These are phyloP conservation scores for Elachura formosa DNA, from an alignment of 2,113 vertebrate genomes.

Conservation along the genomic window DNA sequence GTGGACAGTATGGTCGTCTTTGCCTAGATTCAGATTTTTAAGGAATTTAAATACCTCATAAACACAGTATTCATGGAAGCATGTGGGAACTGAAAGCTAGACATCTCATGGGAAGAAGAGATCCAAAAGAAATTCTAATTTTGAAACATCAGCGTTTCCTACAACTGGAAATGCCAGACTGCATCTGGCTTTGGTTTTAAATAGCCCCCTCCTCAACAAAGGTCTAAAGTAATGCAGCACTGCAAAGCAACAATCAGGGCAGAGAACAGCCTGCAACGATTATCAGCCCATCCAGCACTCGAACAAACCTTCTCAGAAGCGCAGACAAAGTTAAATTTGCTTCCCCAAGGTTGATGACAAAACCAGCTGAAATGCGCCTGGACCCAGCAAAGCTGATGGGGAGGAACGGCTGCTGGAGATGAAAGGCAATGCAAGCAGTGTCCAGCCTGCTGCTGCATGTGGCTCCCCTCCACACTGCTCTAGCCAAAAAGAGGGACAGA, in stretches of 20 bases:
- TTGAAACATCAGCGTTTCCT: not conserved
- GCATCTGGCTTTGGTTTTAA: not conserved
- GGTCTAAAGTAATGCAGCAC: not conserved
- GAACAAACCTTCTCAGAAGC: not conserved
- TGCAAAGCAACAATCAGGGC: not conserved
- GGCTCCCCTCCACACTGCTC: not conserved
- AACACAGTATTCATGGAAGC: not conserved
- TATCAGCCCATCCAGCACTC: not conserved
- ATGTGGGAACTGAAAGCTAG: not conserved
- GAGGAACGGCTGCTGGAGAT: not conserved
- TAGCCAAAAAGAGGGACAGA: not conserved
- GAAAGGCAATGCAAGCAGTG: not conserved
- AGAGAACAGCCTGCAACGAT: not conserved
- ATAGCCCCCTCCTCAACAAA: not conserved
- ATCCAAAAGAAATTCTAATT: not conserved
- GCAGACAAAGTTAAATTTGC: not conserved
- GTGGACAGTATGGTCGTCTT: not conserved
- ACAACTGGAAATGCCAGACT: not conserved
- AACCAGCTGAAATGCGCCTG: not conserved
- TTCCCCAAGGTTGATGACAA: not conserved
- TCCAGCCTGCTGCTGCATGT: not conserved
- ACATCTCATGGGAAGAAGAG: not conserved
- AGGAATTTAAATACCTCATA: not conserved
- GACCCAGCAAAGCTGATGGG: not conserved
- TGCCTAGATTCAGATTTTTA: not conserved